Conservation (phyloP, 2,113 vertebrate genomes). For the Heterotis niloticus region DNA sequence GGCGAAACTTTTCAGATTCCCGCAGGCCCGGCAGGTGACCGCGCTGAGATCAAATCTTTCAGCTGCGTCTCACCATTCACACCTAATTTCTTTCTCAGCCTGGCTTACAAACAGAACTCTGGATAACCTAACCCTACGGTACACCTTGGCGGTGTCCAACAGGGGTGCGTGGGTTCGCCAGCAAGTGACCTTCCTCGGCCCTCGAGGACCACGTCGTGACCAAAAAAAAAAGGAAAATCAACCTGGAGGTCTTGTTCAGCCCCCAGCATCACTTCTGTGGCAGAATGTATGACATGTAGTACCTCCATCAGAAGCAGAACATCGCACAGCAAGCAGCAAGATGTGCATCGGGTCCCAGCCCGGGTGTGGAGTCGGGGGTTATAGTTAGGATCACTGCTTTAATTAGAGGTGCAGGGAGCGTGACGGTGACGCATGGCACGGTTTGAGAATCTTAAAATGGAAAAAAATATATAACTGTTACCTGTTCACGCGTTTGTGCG, state of each 20-base stretch:
- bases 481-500: too few relatives aligned
- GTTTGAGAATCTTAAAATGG: conserved; percentile 24
- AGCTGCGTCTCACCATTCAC: neutral
- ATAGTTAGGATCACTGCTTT: conserved; percentile 37
- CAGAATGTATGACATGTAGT: neutral
- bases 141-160: conserved; percentile 38
- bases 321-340: neutral
- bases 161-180: conserved; percentile 57
- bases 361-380: conserved; percentile 6
- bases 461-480: conserved; percentile 10
- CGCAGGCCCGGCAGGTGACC: too few relatives aligned
- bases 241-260: neutral
- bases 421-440: conserved; percentile 32
- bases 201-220: neutral
- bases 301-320: neutral
- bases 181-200: conserved; percentile 27
- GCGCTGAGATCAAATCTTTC: too few relatives aligned
- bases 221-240: neutral
- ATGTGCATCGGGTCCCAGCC: neutral
- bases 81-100: neutral
- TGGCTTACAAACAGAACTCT: neutral
- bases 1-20: too few relatives aligned
- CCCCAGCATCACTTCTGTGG: neutral
- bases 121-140: conserved; percentile 1
- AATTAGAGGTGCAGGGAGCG: conserved; percentile 33